phyloP scores from a whole-genome alignment of 64 coral and sea anemone species.

The Montipora sp. region DNA sequence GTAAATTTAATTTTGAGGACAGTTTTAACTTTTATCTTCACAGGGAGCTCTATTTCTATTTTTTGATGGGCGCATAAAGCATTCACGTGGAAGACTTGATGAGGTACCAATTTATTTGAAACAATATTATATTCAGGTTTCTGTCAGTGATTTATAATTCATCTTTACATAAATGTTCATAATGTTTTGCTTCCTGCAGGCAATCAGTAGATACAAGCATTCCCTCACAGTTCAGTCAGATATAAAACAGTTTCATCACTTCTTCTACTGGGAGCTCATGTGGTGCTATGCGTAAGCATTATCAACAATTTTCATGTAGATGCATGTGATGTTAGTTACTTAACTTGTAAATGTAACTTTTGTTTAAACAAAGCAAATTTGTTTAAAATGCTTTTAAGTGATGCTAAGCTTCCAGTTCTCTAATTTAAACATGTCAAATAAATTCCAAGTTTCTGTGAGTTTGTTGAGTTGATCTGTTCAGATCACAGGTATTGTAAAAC shows the following conservation, averaged over 20 bases:
- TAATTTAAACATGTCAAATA: too few species aligned
- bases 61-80: constrained; percentile 91
- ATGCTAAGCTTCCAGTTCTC: too few species aligned
- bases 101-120: constrained; percentile 52
- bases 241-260: constrained; percentile 98
- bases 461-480: too few species aligned
- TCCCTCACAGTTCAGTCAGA: constrained; percentile 89
- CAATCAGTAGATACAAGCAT: constrained; percentile 78
- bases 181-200: constrained; percentile 47
- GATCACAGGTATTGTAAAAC: too few species aligned
- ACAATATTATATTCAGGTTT: background rate
- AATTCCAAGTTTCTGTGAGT: too few species aligned
- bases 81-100: constrained; percentile 85
- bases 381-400: too few species aligned
- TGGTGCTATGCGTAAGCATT: constrained; percentile 89
- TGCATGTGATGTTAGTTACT: background rate
- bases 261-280: constrained; percentile 99
- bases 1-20: too few species aligned
- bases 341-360: too few species aligned
- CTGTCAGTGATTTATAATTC: background rate
- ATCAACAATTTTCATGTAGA: background rate
- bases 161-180: background rate
- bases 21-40: too few species aligned
- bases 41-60: constrained; percentile 84
- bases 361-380: too few species aligned